These are phyloP conservation scores for Hetaerina titia DNA, from an alignment of 2,888 invertebrate species.

Conservation along the genomic window DNA sequence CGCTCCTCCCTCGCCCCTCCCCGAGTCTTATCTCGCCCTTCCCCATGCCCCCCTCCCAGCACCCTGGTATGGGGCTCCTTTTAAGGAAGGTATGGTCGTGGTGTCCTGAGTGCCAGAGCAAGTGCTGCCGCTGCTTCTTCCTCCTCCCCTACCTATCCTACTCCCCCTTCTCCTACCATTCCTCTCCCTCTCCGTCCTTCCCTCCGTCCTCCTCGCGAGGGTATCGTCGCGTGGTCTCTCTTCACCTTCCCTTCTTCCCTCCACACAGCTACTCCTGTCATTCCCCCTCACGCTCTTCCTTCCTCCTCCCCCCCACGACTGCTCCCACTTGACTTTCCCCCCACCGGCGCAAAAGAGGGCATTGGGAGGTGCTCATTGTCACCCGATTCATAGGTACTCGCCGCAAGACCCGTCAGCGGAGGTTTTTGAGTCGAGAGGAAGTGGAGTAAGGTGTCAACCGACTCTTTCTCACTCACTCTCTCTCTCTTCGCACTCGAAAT, in stretches of 20 bases:
- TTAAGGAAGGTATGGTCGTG: not conserved
- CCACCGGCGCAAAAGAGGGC: not conserved
- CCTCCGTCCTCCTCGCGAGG: not conserved
- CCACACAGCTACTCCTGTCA: not conserved
- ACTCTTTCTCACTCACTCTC: not conserved
- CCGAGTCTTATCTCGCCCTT: not conserved
- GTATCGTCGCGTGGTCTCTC: not conserved
- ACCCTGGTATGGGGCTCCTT: not conserved
- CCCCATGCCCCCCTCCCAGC: not conserved
- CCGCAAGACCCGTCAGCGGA: not conserved
- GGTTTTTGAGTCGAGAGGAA: not conserved
- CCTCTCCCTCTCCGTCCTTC: not conserved
- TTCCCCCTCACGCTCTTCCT: not conserved
- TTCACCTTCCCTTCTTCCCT: slow-evolving; percentile 17
- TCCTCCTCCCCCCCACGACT: not conserved
- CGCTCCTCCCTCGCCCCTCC: not conserved
- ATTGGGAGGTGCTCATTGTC: not conserved
- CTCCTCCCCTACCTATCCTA: not conserved
- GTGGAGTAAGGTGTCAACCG: not conserved
- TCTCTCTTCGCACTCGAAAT: not conserved
- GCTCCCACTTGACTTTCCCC: not conserved
- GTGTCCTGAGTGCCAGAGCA: not conserved
- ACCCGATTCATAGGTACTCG: not conserved
- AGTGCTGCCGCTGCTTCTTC: slow-evolving; percentile 21
- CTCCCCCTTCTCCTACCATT: not conserved